Base-by-base conservation (phyloP, 1,140 invertebrate genomes). In the Pseudachorutes palmiensis region DNA sequence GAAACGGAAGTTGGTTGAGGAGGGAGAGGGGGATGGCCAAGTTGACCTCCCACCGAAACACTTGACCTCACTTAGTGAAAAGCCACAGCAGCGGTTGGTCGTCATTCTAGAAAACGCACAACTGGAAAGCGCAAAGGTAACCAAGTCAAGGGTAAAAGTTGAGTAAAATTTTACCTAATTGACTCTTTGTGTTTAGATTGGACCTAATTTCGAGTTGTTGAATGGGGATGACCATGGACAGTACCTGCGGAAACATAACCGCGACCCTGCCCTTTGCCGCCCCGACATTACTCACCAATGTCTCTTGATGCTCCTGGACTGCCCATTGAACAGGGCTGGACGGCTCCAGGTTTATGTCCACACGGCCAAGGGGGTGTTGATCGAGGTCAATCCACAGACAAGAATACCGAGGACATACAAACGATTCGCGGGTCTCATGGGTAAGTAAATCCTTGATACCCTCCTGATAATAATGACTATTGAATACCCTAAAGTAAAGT, bases 361-460 rank as follows among this genome's bases (percentile, higher is more conserved):
- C 72, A 99, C 97, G 45, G 90, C 89, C 74, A 91, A 92, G 76
- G 98, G 98, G 86, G 94, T 98, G 51, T 80, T 99, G 0, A 98
- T 99, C 75, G 94, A 99, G 87, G 87, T 99, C 28, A 95, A 97
- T 81, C 96, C 97, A 55, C 95, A 98, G 79, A 99, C 95, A 9
- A 86, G 97, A 76, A 97, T 99, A 77, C 97, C 97, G 0, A 84
- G 97, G 75, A 99, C 97, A 16, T 99, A 96, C 77, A 97, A 98
- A 77, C 83, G 97, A 76, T 99, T 99, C 85, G 93, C 94, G 76
- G 96, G 95, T 49, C 80, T 99, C 22, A 98, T 99, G 88, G 93
- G 93, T 95, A 84, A 31, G 61, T 19, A 30, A 9, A n/a, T 24
- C 2, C n/a, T n/a, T n/a, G n/a, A n/a, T n/a, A n/a, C n/a, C n/a